phyloP scores from a whole-genome alignment of 1,140 invertebrate genomes.

The Hycleus cichorii region DNA sequence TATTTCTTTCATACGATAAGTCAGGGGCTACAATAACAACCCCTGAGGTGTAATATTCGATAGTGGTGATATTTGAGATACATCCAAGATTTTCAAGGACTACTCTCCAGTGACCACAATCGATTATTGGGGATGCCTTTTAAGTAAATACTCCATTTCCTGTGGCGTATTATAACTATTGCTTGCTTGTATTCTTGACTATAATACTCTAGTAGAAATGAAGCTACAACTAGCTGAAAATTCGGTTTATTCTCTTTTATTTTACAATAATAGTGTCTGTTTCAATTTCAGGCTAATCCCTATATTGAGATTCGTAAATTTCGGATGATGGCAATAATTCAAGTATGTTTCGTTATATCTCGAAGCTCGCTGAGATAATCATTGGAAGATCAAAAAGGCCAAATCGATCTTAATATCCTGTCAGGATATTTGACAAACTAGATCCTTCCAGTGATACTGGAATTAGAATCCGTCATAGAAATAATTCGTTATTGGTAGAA shows the following conservation, averaged over 20 bases:
- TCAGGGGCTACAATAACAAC: slow-evolving; percentile 17
- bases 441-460: neutral
- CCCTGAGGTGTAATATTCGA: slow-evolving; percentile 16
- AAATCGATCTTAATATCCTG: slow-evolving; percentile 2
- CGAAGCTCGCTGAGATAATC: too few relatives aligned
- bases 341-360: too few relatives aligned
- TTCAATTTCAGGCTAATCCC: too few relatives aligned
- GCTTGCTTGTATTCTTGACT: too few relatives aligned
- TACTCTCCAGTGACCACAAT: slow-evolving; percentile 9
- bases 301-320: too few relatives aligned
- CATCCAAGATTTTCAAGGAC: slow-evolving; percentile 11
- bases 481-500: neutral
- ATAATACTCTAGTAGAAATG: too few relatives aligned
- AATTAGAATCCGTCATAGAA: slow-evolving; percentile 1
- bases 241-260: too few relatives aligned
- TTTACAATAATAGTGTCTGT: too few relatives aligned
- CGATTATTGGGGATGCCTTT: slow-evolving; percentile 8
- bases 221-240: too few relatives aligned
- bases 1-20: slow-evolving; percentile 15
- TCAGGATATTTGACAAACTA: slow-evolving; percentile 4
- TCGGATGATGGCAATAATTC: too few relatives aligned
- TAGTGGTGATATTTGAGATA: slow-evolving; percentile 8
- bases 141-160: neutral
- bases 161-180: too few relatives aligned
- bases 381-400: too few relatives aligned